Conservation (phyloP, 2,888 invertebrate species). For the Drosophila lutescens region DNA sequence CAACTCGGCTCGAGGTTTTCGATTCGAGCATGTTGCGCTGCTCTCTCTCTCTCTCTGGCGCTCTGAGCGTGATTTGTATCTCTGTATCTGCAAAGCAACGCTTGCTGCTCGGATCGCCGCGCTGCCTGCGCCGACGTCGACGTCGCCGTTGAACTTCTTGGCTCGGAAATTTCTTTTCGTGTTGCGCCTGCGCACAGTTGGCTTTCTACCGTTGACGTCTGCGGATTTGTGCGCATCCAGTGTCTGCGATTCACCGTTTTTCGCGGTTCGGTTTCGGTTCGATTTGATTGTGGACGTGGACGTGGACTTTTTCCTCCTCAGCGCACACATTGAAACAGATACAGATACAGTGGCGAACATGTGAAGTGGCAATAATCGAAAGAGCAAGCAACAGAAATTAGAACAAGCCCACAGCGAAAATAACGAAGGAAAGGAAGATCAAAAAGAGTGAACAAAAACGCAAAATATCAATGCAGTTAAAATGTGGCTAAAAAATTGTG, state of each 20-base stretch:
- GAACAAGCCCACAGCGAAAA: constrained; percentile 59
- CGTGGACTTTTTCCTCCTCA: constrained; percentile 67
- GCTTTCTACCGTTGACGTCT: constrained; percentile 85
- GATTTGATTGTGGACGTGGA: constrained; percentile 60
- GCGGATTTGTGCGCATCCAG: constrained; percentile 82
- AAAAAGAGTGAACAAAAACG: constrained; percentile 46
- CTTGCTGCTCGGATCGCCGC: not conserved
- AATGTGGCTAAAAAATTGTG: constrained; percentile 74
- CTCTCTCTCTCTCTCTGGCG: constrained; percentile 1
- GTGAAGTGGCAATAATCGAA: constrained; percentile 62
- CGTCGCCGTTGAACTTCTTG: constrained; percentile 57
- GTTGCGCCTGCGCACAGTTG: constrained; percentile 84
- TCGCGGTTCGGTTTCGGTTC: constrained; percentile 66
- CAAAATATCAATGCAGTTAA: constrained; percentile 33
- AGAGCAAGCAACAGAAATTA: constrained; percentile 68
- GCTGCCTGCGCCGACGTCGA: constrained; percentile 30
- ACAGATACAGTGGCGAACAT: constrained; percentile 29
- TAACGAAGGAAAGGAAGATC: constrained; percentile 9
- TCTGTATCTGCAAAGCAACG: constrained; percentile 23
- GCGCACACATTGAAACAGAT: constrained; percentile 20
- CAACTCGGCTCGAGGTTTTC: constrained; percentile 37
- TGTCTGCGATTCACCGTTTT: constrained; percentile 45
- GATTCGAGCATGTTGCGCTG: constrained; percentile 63
- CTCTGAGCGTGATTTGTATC: constrained; percentile 55
- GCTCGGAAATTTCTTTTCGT: constrained; percentile 83